A percentile compares a stretch with the other conserved stretches of the same genome.
phyloP scores from a whole-genome alignment of 2,797 vertebrate species.

The Halcyon smyrnensis region DNA sequence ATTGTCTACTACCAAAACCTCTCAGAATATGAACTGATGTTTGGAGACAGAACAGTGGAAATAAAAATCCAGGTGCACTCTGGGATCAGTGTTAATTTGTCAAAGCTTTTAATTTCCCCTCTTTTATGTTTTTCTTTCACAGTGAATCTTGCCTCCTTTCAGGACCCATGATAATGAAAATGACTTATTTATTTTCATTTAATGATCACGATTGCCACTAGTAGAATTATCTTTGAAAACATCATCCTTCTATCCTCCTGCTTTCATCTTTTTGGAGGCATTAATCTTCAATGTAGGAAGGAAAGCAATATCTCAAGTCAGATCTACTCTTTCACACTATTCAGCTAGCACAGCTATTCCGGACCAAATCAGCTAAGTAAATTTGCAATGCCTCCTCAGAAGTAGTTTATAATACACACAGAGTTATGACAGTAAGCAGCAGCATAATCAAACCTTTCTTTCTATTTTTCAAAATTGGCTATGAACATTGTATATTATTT shows the following conservation, averaged over 20 bases:
- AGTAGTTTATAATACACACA: conserved; percentile 14
- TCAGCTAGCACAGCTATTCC: conserved; percentile 10
- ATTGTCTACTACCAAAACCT: not conserved
- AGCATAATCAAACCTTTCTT: conserved; percentile 10
- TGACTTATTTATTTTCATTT: conserved; percentile 30
- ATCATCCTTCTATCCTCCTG: not conserved
- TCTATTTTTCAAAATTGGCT: not conserved
- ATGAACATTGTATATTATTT: not conserved
- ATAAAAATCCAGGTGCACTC: not conserved
- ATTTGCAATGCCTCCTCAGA: not conserved
- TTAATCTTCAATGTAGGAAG: conserved; percentile 16
- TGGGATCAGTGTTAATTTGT: conserved; percentile 21
- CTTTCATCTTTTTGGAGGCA: conserved; percentile 32
- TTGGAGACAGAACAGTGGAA: not conserved
- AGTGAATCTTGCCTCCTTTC: conserved; percentile 15
- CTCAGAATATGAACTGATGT: not conserved
- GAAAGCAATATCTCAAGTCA: conserved; percentile 22
- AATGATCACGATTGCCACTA: not conserved
- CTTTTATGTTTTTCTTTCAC: not conserved
- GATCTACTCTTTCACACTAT: conserved; percentile 10
- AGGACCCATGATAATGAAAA: conserved; percentile 18
- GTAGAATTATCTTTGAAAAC: conserved; percentile 26
- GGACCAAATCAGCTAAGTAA: conserved; percentile 18
- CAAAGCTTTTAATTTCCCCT: conserved; percentile 32
- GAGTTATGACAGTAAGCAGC: conserved; percentile 1